A percentile compares a stretch with the other conserved stretches of the same genome.
phyloP scores from a whole-genome alignment of 2,113 vertebrate genomes.

The Jacana jacana region DNA sequence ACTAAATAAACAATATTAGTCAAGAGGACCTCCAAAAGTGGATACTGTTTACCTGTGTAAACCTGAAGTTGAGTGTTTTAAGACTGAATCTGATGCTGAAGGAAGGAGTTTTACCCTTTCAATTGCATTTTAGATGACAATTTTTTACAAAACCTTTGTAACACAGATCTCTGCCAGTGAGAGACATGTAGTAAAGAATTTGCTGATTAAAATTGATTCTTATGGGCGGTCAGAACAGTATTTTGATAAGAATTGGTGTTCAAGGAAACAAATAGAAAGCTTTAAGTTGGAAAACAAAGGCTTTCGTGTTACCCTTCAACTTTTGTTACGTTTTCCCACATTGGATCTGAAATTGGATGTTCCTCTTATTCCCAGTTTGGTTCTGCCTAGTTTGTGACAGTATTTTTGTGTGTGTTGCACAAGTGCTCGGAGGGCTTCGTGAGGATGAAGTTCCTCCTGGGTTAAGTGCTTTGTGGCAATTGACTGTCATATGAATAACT shows the following conservation, averaged over 20 bases:
- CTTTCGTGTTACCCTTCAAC: not conserved
- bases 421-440: not conserved
- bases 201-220: not conserved
- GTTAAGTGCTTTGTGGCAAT: not conserved
- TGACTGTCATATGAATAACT: no score
- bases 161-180: not conserved
- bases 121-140: not conserved
- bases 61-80: not conserved
- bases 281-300: not conserved
- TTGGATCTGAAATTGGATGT: accelerated
- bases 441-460: not conserved
- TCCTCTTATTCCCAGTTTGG: not conserved
- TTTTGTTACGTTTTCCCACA: accelerated
- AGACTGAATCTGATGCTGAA: not conserved
- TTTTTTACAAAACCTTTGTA: not conserved
- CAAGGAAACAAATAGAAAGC: not conserved
- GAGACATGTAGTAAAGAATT: not conserved
- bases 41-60: not conserved
- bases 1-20: not conserved
- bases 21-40: not conserved
- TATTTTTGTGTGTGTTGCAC: not conserved
- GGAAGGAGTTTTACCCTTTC: not conserved
- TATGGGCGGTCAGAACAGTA: not conserved
- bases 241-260: not conserved
- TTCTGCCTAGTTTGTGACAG: not conserved